Percentiles rank a stretch among this genome's conserved stretches.
phyloP scores from a whole-genome alignment of 2,113 vertebrate species.

The Gobiocypris rarus region DNA sequence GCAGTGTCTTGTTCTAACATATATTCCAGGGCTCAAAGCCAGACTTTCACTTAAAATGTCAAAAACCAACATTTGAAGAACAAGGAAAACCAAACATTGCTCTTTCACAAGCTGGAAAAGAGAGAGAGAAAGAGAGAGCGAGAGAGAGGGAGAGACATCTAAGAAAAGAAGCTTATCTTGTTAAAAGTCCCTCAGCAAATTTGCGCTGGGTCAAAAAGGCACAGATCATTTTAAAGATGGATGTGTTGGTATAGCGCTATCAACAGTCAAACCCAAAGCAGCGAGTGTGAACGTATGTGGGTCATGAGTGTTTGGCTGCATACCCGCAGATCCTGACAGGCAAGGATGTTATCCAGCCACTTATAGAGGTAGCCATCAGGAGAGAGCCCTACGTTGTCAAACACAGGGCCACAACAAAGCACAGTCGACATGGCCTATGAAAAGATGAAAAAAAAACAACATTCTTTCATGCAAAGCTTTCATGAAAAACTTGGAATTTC shows the following conservation, averaged over 20 bases:
- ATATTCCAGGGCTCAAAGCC: neutral
- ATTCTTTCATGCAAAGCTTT: constrained; percentile 31
- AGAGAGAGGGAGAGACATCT: neutral
- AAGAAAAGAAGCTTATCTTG: neutral
- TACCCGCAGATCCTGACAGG: constrained; percentile 94
- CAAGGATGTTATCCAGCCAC: constrained; percentile 98
- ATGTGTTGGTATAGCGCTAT: neutral
- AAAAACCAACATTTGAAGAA: neutral
- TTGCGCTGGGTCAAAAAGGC: neutral
- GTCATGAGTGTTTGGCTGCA: constrained; percentile 35
- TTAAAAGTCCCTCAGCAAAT: constrained; percentile 9
- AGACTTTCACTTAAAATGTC: neutral
- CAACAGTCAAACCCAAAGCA: neutral
- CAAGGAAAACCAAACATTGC: neutral
- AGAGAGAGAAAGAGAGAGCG: neutral
- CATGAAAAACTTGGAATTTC: constrained; percentile 39
- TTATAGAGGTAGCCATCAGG: constrained; percentile 98
- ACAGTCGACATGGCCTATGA: constrained; percentile 96
- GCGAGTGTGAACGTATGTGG: neutral
- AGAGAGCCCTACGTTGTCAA: constrained; percentile 96
- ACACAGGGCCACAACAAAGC: constrained; percentile 95
- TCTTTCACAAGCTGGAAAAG: neutral
- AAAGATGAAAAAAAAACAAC: constrained; percentile 16
- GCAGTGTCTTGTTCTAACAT: neutral
- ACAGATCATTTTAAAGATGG: constrained; percentile 2